Conservation (phyloP, 2,797 vertebrate species). For the Adrianichthys oophorus region DNA sequence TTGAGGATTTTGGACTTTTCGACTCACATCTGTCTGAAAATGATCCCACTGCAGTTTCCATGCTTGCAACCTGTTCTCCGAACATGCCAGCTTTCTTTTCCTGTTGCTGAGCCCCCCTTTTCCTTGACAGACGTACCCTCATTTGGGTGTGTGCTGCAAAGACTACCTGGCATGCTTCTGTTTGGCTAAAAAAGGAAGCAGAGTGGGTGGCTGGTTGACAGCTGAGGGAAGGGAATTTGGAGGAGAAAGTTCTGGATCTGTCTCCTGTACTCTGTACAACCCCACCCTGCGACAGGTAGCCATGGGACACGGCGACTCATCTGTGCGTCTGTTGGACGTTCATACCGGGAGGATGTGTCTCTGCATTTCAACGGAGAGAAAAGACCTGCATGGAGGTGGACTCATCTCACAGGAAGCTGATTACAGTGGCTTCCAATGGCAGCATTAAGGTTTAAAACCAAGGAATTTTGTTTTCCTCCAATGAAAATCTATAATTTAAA, state of each 20-base stretch:
- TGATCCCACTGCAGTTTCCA: constrained; percentile 58
- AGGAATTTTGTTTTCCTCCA: no score
- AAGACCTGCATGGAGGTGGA: constrained; percentile 71
- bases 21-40: constrained; percentile 66
- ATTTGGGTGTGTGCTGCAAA: constrained; percentile 63
- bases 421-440: constrained; percentile 68
- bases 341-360: constrained; percentile 45
- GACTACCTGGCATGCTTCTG: constrained; percentile 62
- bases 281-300: constrained; percentile 65
- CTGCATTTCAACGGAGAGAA: constrained; percentile 64
- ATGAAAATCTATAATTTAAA: background rate
- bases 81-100: constrained; percentile 69
- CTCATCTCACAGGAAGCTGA: constrained; percentile 60
- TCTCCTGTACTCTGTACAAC: constrained; percentile 60
- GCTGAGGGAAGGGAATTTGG: constrained; percentile 5
- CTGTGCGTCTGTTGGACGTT: constrained; percentile 57
- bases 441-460: constrained; percentile 54
- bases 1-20: constrained; percentile 70
- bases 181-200: constrained; percentile 31
- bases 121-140: constrained; percentile 26
- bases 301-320: constrained; percentile 62
- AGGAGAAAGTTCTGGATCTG: background rate
- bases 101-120: constrained; percentile 52
- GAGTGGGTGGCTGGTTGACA: constrained; percentile 18
- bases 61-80: constrained; percentile 47